phyloP scores from a whole-genome alignment of 2,797 vertebrate genomes.

The Brotula barbata region DNA sequence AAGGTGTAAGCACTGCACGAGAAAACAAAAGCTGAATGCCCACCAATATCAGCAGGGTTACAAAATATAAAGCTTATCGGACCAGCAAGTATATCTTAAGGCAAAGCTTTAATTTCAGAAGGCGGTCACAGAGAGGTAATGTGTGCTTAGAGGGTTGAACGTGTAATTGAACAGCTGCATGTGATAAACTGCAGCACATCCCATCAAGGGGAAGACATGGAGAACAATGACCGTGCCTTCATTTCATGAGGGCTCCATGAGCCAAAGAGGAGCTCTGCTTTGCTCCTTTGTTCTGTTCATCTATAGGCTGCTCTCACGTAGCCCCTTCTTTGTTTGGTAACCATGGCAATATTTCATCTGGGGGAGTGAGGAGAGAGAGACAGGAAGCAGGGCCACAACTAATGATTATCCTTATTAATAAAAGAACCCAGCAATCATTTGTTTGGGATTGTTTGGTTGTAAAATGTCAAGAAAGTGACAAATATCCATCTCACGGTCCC shows the following conservation, averaged over 20 bases:
- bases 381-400: no score
- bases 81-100: neutral
- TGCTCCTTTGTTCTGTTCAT: constrained; percentile 79
- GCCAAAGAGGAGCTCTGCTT: constrained; percentile 63
- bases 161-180: constrained; percentile 50
- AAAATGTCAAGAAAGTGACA: no score
- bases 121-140: no score
- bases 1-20: constrained; percentile 79
- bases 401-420: no score
- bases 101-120: neutral
- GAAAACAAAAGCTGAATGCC: neutral
- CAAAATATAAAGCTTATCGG: constrained; percentile 12
- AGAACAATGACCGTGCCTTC: constrained; percentile 53
- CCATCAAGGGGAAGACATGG: constrained; percentile 16
- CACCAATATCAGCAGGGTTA: neutral
- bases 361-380: constrained; percentile 29
- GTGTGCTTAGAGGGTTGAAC: constrained; percentile 2
- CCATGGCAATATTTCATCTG: constrained; percentile 83
- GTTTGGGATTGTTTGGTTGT: no score
- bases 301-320: constrained; percentile 73
- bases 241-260: constrained; percentile 42
- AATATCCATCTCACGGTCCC: no score
- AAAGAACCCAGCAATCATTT: no score
- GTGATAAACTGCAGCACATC: constrained; percentile 28
- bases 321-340: constrained; percentile 84